phyloP scores from a whole-genome alignment of 2,797 vertebrate species.

The Acanthiza pusilla region DNA sequence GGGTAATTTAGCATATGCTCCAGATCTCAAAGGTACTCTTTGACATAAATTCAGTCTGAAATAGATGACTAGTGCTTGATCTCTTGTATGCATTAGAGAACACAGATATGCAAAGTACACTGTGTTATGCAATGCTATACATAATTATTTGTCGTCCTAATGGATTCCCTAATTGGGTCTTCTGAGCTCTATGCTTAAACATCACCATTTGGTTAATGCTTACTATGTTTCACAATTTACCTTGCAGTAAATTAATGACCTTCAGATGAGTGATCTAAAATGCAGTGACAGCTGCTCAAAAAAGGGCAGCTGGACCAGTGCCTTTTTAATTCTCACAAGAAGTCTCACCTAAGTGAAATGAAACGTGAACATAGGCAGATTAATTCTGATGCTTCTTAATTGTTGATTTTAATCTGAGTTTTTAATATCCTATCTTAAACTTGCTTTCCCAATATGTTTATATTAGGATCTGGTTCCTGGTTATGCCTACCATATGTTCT shows the following conservation, averaged over 20 bases:
- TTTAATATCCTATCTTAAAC: neutral
- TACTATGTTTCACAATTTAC: neutral
- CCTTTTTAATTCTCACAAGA: neutral
- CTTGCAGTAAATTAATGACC: neutral
- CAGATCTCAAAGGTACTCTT: neutral
- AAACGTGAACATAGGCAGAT: neutral
- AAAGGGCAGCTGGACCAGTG: neutral
- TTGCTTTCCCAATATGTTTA: neutral
- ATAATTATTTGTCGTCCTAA: neutral
- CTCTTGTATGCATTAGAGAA: neutral
- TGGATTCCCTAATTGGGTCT: neutral
- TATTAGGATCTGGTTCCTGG: neutral
- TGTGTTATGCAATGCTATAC: neutral
- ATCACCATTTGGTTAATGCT: neutral
- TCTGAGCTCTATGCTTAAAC: neutral
- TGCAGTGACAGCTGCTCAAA: neutral
- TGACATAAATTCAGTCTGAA: slow-evolving; percentile 31
- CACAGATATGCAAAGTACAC: neutral
- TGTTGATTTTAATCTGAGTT: neutral
- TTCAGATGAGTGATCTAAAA: neutral
- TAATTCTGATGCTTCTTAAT: neutral
- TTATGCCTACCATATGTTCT: neutral
- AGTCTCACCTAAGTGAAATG: neutral
- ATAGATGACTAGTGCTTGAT: neutral
- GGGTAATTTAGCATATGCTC: neutral